A percentile compares a stretch with the other conserved stretches of the same genome.
Conservation (phyloP, 2,797 vertebrate species). For the Myiotriccus ornatus region DNA sequence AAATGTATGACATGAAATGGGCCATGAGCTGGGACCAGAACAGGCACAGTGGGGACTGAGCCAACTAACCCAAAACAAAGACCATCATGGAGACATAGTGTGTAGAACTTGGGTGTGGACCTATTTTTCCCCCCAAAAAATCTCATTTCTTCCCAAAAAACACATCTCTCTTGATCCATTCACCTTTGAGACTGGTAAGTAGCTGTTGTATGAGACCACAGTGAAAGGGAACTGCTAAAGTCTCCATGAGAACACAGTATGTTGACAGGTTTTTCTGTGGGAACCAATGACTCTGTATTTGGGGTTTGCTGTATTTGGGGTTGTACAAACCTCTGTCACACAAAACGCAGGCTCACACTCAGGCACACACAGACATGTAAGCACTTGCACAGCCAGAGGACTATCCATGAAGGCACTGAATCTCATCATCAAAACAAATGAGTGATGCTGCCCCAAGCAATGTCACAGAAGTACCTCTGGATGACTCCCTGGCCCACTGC, state of each 20-base stretch:
- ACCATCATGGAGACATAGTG: background rate
- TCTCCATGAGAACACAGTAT: background rate
- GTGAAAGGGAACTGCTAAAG: background rate
- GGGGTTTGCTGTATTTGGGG: background rate
- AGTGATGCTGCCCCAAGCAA: background rate
- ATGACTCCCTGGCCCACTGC: background rate
- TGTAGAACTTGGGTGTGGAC: background rate
- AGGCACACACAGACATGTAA: background rate
- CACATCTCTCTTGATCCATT: background rate
- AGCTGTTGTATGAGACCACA: rapidly evolving
- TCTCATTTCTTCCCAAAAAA: background rate
- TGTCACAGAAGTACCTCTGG: background rate
- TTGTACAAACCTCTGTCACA: background rate
- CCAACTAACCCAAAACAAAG: background rate
- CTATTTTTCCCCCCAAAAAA: background rate
- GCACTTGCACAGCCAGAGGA: background rate
- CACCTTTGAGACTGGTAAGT: rapidly evolving
- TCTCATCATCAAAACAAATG: background rate
- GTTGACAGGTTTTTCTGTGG: background rate
- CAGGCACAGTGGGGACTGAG: rapidly evolving
- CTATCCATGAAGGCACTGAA: rapidly evolving
- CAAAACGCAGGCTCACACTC: rapidly evolving
- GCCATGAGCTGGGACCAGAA: background rate
- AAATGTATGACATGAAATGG: background rate
- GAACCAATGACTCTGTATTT: background rate